Evolutionary conservation across 2,888 invertebrate genomes (phyloP).

Genomic region (Nomada goodeniana): DNA sequence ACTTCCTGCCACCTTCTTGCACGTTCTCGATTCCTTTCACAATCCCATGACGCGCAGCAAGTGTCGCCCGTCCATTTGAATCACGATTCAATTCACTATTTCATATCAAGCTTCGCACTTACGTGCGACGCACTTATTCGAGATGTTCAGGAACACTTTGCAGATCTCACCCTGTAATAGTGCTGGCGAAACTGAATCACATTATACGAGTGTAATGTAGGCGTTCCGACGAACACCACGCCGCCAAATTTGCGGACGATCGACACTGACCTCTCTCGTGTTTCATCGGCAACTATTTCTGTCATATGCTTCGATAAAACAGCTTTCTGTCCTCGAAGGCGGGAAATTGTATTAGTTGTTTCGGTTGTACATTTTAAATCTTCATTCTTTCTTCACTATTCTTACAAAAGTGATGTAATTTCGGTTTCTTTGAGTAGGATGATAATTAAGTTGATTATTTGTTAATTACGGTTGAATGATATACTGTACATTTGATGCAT

Average conservation of each 20-base stretch:
- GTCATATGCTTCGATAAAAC: too few species aligned
- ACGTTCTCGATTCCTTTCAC: constrained; percentile 54
- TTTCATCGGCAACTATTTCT: too few species aligned
- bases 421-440: too few species aligned
- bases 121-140: constrained; percentile 60
- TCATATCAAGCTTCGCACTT: constrained; percentile 63
- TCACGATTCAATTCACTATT: constrained; percentile 50
- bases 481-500: too few species aligned
- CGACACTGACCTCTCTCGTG: constrained; percentile 45
- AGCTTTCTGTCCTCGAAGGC: not conserved
- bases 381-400: too few species aligned
- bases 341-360: not conserved
- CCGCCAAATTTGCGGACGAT: constrained; percentile 26
- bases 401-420: too few species aligned
- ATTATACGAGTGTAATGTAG: constrained; percentile 54
- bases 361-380: too few species aligned
- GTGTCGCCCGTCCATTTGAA: constrained; percentile 51
- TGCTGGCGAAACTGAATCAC: constrained; percentile 63
- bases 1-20: constrained; percentile 55
- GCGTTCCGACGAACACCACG: constrained; percentile 35
- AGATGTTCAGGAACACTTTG: constrained; percentile 51
- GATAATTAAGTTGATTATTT: too few species aligned
- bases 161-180: constrained; percentile 55
- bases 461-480: too few species aligned
- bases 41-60: constrained; percentile 54